Conservation (phyloP, 2,888 invertebrate species). For the Drosophila stalkeri region DNA sequence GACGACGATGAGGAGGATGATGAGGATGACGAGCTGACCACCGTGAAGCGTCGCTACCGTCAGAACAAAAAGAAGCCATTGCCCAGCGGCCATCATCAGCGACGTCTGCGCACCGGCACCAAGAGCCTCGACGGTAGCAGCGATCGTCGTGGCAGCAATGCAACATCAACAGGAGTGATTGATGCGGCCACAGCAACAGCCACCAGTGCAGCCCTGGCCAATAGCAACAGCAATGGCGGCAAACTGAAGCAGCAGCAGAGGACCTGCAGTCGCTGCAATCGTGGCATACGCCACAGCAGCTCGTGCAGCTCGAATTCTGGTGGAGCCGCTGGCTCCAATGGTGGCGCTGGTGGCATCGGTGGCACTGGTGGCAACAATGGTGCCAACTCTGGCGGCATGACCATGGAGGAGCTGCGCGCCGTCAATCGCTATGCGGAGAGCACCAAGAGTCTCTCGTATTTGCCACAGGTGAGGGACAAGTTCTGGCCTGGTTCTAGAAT, state of each 20-base stretch:
- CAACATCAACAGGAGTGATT: slow-evolving; percentile 32
- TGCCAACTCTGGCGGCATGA: slow-evolving; percentile 86
- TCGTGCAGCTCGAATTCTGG: slow-evolving; percentile 88
- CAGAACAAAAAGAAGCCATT: slow-evolving; percentile 80
- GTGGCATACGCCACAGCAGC: slow-evolving; percentile 84
- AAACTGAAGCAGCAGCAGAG: slow-evolving; percentile 63
- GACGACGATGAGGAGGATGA: slow-evolving; percentile 73
- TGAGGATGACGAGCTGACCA: slow-evolving; percentile 76
- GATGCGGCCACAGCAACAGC: slow-evolving; percentile 17
- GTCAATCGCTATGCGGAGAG: slow-evolving; percentile 96
- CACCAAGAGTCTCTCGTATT: slow-evolving; percentile 95
- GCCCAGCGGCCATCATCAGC: slow-evolving; percentile 76
- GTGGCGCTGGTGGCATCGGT: slow-evolving; percentile 77
- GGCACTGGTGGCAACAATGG: slow-evolving; percentile 84
- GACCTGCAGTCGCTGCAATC: slow-evolving; percentile 84
- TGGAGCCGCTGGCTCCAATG: slow-evolving; percentile 82
- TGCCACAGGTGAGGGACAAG: slow-evolving; percentile 92
- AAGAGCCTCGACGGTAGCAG: slow-evolving; percentile 75
- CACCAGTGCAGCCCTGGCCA: slow-evolving; percentile 16
- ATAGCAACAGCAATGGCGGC: slow-evolving; percentile 43
- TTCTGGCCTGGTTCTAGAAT: slow-evolving; percentile 84
- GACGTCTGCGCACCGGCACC: slow-evolving; percentile 77
- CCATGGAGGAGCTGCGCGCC: slow-evolving; percentile 92
- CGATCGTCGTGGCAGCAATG: slow-evolving; percentile 51
- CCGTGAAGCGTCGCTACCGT: slow-evolving; percentile 82